A percentile compares a stretch with the other conserved stretches of the same genome.
Conservation (phyloP, 2,113 vertebrate species). For the Odontesthes bonariensis region DNA sequence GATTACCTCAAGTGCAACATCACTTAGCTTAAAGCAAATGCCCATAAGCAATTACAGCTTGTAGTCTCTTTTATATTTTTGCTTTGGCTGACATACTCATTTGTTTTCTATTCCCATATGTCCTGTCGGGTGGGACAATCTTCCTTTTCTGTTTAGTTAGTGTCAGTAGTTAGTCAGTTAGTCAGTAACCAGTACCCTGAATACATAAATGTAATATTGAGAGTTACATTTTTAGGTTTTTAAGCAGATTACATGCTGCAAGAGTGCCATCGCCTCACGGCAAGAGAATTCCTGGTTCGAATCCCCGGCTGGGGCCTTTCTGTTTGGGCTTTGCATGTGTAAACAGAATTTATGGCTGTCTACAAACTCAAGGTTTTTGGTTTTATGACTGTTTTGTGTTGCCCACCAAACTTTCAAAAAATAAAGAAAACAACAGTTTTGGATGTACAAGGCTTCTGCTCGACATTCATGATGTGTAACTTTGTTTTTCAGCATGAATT, state of each 20-base stretch:
- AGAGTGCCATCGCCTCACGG: background rate
- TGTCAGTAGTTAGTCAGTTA: slow-evolving; percentile 63
- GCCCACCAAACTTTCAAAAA: too few species aligned
- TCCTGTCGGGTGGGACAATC: slow-evolving; percentile 53
- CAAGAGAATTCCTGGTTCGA: too few species aligned
- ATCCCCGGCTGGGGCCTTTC: too few species aligned
- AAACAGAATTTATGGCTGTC: too few species aligned
- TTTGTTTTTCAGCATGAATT: too few species aligned
- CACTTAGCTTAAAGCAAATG: slow-evolving; percentile 78
- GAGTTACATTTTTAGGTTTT: background rate
- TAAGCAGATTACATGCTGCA: too few species aligned
- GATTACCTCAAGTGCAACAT: slow-evolving; percentile 75
- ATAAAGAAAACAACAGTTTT: too few species aligned
- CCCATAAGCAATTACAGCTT: slow-evolving; percentile 78
- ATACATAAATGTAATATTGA: background rate
- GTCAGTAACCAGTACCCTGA: background rate
- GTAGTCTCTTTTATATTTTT: slow-evolving; percentile 65
- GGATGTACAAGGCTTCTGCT: too few species aligned
- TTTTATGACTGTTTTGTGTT: too few species aligned
- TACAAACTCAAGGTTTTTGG: too few species aligned
- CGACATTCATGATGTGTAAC: too few species aligned
- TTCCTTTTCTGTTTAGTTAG: slow-evolving; percentile 31
- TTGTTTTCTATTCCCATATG: slow-evolving; percentile 75
- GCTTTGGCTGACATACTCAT: slow-evolving; percentile 69
- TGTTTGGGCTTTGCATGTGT: too few species aligned